A percentile compares a stretch with the other conserved stretches of the same genome.
Evolutionary conservation across 2,797 vertebrate species (phyloP).

Genomic region (Molossus alvarezi): DNA sequence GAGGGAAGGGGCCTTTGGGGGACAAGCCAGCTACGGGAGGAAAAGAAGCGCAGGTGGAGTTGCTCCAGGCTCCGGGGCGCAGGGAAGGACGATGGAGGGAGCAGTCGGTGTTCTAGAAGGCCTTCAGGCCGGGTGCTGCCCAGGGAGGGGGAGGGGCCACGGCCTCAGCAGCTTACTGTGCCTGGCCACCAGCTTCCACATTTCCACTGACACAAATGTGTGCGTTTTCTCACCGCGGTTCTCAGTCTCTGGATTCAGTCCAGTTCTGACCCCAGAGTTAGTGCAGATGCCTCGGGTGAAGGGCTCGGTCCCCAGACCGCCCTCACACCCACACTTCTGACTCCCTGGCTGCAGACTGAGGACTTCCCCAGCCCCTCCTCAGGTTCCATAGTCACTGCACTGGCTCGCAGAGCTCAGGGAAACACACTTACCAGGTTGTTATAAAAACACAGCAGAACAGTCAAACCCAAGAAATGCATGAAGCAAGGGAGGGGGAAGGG

Average conservation of each 20-base stretch:
- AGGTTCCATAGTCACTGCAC: not conserved
- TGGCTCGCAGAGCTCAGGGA: not conserved
- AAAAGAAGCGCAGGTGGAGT: too few relatives aligned
- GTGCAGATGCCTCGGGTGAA: fast-evolving
- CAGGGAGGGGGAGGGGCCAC: fast-evolving
- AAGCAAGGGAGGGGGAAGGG: not conserved
- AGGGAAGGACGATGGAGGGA: not conserved
- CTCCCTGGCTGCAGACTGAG: fast-evolving
- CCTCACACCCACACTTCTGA: not conserved
- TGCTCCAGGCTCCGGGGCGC: not conserved
- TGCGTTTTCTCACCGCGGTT: not conserved
- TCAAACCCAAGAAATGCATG: not conserved
- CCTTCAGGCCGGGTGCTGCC: fast-evolving
- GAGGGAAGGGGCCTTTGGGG: not conserved
- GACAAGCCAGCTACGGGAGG: not conserved
- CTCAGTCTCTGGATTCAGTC: not conserved
- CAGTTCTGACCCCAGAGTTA: not conserved
- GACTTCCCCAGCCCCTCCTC: not conserved
- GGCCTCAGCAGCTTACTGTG: not conserved
- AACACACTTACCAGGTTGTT: not conserved
- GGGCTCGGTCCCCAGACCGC: not conserved
- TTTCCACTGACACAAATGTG: not conserved
- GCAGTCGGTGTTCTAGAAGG: fast-evolving
- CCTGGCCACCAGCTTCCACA: not conserved
- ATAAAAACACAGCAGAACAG: not conserved